These are phyloP conservation scores for Macrobrachium rosenbergii DNA, from an alignment of 1,140 invertebrate species.

Conservation along the genomic window DNA sequence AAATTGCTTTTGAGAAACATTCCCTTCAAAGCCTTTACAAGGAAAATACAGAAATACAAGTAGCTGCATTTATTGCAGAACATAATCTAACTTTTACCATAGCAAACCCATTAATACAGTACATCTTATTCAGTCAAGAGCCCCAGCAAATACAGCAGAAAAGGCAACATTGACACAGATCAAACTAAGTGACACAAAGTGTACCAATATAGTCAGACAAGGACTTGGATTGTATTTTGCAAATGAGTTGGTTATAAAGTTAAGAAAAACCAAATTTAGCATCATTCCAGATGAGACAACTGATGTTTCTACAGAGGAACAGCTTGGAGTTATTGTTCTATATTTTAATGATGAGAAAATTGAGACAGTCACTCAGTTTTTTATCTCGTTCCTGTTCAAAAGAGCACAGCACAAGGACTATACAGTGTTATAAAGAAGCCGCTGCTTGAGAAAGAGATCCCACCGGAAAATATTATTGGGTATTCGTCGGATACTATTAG, in stretches of 20 bases:
- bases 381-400: constrained; percentile 31
- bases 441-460: constrained; percentile 16
- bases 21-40: constrained; percentile 21
- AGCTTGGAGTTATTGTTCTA: constrained; percentile 5
- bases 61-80: constrained; percentile 10
- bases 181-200: constrained; percentile 27
- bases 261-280: constrained; percentile 37
- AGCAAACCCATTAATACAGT: constrained; percentile 20
- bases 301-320: constrained; percentile 28
- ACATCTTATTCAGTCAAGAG: constrained; percentile 9
- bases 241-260: constrained; percentile 14
- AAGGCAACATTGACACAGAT: constrained; percentile 14
- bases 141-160: constrained; percentile 13
- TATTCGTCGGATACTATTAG: constrained; percentile 36
- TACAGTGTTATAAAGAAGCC: constrained; percentile 15
- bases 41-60: constrained; percentile 13
- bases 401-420: constrained; percentile 17
- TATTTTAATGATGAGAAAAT: constrained; percentile 24
- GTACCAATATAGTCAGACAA: constrained; percentile 32
- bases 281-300: constrained; percentile 30
- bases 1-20: too few relatives aligned
- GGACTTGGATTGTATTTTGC: constrained; percentile 20
- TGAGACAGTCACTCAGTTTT: background rate
- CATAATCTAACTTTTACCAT: constrained; percentile 19
- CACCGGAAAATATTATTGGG: constrained; percentile 30